Conservation (phyloP, 2,113 vertebrate species). For the Chitala chitala region DNA sequence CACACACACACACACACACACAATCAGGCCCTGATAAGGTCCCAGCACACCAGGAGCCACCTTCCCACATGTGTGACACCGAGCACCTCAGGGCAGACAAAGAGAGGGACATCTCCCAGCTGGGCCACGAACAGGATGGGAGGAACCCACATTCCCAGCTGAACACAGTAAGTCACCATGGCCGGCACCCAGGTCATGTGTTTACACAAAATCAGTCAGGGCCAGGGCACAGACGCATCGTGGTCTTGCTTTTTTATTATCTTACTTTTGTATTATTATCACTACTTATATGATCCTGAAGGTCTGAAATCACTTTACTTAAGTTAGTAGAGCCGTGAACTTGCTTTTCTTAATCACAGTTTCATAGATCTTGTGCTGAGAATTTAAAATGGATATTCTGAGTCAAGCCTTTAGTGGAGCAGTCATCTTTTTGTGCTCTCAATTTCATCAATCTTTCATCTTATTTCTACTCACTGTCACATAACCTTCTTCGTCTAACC, state of each 20-base stretch:
- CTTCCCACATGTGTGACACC: conserved; percentile 78
- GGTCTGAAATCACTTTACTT: too few relatives aligned
- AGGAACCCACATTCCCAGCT: conserved; percentile 82
- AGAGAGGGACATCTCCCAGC: conserved; percentile 80
- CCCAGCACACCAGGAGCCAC: conserved; percentile 94
- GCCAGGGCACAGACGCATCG: too few relatives aligned
- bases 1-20: not conserved
- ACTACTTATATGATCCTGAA: too few relatives aligned
- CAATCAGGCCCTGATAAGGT: conserved; percentile 73
- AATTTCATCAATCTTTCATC: not conserved
- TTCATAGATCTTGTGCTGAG: too few relatives aligned
- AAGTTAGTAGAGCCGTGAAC: too few relatives aligned
- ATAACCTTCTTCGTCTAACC: not conserved
- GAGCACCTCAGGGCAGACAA: conserved; percentile 90
- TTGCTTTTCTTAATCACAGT: too few relatives aligned
- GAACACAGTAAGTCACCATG: conserved; percentile 68
- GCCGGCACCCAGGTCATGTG: not conserved
- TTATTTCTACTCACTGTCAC: not conserved
- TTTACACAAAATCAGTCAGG: too few relatives aligned
- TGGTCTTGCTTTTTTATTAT: too few relatives aligned
- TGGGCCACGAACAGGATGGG: conserved; percentile 76
- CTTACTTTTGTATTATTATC: too few relatives aligned
- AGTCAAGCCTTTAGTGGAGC: too few relatives aligned
- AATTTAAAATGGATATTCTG: too few relatives aligned
- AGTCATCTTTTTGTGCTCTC: too few relatives aligned